Evolutionary conservation across 2,113 vertebrate species (phyloP), one percentile per base, ranked within the genome.

Genomic region (Ictalurus punctatus): DNA sequence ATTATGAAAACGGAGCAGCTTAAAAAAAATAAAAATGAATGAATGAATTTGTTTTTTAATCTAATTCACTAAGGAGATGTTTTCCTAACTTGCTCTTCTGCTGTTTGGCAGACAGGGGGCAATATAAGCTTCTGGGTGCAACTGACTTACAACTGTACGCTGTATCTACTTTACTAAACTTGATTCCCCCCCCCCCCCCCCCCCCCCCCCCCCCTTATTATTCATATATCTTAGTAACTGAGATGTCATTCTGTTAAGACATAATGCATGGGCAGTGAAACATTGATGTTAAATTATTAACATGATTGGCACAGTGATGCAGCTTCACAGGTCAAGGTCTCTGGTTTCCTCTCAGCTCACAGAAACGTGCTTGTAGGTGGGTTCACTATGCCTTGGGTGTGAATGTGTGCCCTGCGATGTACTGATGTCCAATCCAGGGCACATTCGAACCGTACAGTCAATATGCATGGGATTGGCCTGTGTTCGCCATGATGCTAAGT

Each of bases 111-210:
- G 96, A 95, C 96, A 44, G 97, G 96, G 87, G 97, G 96, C 93
- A 96, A 96, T 91, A 96, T 95, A 1, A 96, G 96, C 52, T 94
- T 97, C 84, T 89, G 96, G 83, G 97, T 97, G 96, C 96, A 96
- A 80, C 88, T 97, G 93, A 95, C 96, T 0, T 96, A 44, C 40
- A 44, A 44, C 40, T 96, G 92, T 97, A 97, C 83, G 96, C 96
- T 89, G 96, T 96, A 63, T 96, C 96, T 0, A 59, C 7, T 48
- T 48, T 16, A 23, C 3, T 40, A 40, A 74, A 40, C 27, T 21
- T n/a, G n/a, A n/a, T n/a, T n/a, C 12, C 12, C 37, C 37, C 37
- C 37, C 37, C 37, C 37, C 12, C 12, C 37, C 37, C 37, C 37
- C 37, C 37, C 37, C 37, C 37, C 37, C 44, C 44, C 44, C 44